Conservation (phyloP, 2,113 vertebrate species). For the Tragelaphus strepsiceros region DNA sequence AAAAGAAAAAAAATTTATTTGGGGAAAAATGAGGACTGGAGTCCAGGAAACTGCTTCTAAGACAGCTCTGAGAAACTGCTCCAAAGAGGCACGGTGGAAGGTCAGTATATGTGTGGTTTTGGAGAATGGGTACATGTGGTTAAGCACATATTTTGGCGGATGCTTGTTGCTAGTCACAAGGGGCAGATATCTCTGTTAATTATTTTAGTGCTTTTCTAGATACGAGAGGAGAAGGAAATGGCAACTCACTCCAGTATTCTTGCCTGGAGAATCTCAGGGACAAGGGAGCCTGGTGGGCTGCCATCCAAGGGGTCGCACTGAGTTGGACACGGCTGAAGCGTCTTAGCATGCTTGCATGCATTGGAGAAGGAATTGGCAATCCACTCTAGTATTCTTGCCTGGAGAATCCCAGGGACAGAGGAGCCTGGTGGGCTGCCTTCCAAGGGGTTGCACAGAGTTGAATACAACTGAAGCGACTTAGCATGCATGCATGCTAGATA, state of each 20-base stretch:
- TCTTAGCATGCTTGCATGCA: neutral
- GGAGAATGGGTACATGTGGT: neutral
- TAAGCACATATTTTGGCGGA: neutral
- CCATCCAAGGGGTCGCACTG: accelerated
- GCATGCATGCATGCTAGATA: neutral
- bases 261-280: neutral
- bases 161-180: neutral
- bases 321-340: neutral
- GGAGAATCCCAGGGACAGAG: too few species aligned
- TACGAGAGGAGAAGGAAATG: neutral
- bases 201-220: neutral
- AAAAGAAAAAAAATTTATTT: neutral
- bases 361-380: too few species aligned
- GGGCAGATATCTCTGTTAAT: neutral
- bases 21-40: neutral
- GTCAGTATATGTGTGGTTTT: neutral
- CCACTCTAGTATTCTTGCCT: too few species aligned
- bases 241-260: neutral
- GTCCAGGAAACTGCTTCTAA: neutral
- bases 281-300: neutral
- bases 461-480: neutral
- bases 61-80: neutral
- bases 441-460: too few species aligned
- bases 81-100: neutral
- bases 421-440: too few species aligned